Evolutionary conservation across 2,888 invertebrate genomes (phyloP).

Genomic region (Lasioglossum oenotherae): DNA sequence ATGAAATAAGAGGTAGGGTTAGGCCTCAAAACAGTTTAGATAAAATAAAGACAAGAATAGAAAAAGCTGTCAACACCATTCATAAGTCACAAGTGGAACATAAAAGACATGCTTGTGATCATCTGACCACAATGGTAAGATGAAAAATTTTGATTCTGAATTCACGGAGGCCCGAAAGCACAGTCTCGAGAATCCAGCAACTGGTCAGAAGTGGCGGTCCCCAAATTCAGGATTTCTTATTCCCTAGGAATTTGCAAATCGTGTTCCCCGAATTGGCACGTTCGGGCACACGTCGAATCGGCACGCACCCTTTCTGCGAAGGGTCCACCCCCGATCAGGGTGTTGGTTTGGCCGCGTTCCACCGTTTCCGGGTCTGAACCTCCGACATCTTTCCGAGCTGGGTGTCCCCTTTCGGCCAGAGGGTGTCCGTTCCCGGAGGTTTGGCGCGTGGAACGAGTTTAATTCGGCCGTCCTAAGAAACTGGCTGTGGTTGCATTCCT

Average conservation of each 20-base stretch:
- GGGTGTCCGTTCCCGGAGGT: conserved; percentile 72
- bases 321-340: conserved; percentile 7
- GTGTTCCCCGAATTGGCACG: not conserved
- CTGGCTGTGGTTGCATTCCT: conserved; percentile 83
- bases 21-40: too few species aligned
- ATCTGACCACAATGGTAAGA: not conserved
- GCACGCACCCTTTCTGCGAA: conserved; percentile 1
- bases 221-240: not conserved
- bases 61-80: not conserved
- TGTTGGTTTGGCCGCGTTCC: conserved; percentile 59
- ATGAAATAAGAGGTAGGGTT: too few species aligned
- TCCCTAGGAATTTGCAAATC: conserved; percentile 28
- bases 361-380: conserved; percentile 57
- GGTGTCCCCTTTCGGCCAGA: conserved; percentile 49
- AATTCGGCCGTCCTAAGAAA: conserved; percentile 84
- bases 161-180: not conserved
- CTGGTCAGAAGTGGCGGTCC: not conserved
- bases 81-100: not conserved
- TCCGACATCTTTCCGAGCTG: conserved; percentile 60
- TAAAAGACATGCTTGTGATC: not conserved
- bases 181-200: not conserved
- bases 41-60: not conserved
- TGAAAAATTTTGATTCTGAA: not conserved
- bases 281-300: conserved; percentile 29
- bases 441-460: conserved; percentile 80